Percentiles rank a stretch among this genome's conserved stretches.
phyloP scores from a whole-genome alignment of 2,797 vertebrate genomes.

The Semaprochilodus insignis region DNA sequence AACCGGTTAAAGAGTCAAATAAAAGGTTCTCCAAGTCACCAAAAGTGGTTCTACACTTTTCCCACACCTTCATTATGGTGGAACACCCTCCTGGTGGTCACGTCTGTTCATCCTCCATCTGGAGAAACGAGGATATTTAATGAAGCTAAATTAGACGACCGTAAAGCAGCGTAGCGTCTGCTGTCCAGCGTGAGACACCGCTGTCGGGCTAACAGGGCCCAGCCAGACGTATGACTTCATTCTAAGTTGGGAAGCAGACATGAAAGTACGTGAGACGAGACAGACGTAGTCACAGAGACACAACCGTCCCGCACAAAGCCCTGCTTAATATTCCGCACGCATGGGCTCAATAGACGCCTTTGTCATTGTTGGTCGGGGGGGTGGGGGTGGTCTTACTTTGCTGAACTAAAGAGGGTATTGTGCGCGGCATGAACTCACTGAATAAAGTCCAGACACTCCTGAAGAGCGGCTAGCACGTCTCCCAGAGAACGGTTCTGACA shows the following conservation, averaged over 20 bases:
- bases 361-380: constrained; percentile 71
- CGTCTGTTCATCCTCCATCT: too few species aligned
- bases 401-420: constrained; percentile 77
- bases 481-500: neutral
- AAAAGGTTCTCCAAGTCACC: too few species aligned
- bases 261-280: constrained; percentile 66
- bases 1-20: too few species aligned
- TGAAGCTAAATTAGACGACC: too few species aligned
- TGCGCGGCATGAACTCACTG: constrained; percentile 72
- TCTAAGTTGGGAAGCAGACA: constrained; percentile 70
- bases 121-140: too few species aligned
- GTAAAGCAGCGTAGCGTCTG: neutral
- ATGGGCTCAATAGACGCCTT: constrained; percentile 78
- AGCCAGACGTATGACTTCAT: constrained; percentile 49
- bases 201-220: neutral
- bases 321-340: constrained; percentile 84
- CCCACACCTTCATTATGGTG: too few species aligned
- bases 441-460: constrained; percentile 69
- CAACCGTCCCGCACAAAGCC: constrained; percentile 73
- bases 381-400: constrained; percentile 76
- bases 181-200: neutral
- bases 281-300: constrained; percentile 68
- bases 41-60: too few species aligned
- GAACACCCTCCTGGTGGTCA: too few species aligned
- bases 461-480: constrained; percentile 42